Evolutionary conservation across 2,888 invertebrate genomes (phyloP).

Genomic region (Dromius quadrimaculatus): DNA sequence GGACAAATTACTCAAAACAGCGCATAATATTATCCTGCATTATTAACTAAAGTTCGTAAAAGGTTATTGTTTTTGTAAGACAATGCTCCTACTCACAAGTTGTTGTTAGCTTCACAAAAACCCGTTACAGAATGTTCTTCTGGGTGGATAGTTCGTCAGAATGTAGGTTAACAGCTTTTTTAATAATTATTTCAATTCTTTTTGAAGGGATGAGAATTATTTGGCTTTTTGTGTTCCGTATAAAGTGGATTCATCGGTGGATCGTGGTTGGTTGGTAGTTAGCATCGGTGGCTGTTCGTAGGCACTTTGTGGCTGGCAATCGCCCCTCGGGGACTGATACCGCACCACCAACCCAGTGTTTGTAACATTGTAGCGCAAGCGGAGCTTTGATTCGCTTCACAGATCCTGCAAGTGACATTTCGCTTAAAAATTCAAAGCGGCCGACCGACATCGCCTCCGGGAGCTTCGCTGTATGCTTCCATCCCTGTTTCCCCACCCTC

Average conservation of each 20-base stretch:
- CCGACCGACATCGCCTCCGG: constrained; percentile 5
- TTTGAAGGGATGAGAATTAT: no score
- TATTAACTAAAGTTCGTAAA: no score
- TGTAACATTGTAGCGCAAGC: constrained; percentile 63
- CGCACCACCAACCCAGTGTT: constrained; percentile 55
- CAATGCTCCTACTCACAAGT: no score
- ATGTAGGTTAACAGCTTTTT: no score
- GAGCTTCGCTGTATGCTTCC: not conserved
- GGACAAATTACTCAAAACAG: no score
- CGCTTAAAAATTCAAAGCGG: constrained; percentile 62
- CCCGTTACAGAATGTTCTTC: no score
- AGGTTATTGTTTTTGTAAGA: no score
- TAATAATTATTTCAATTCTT: no score
- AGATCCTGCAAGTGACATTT: constrained; percentile 65
- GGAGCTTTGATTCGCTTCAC: constrained; percentile 15
- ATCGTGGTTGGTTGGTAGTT: constrained; percentile 5
- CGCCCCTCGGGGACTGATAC: constrained; percentile 55
- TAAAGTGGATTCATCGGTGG: constrained; percentile 4
- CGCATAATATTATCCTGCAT: no score
- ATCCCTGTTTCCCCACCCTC: not conserved
- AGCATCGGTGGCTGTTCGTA: constrained; percentile 1
- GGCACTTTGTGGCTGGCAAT: constrained; percentile 59
- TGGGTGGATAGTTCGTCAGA: no score
- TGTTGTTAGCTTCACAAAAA: no score
- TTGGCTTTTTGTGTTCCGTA: no score